These are phyloP conservation scores for Candoia aspera DNA, from an alignment of 2,113 vertebrate genomes.

Conservation along the genomic window DNA sequence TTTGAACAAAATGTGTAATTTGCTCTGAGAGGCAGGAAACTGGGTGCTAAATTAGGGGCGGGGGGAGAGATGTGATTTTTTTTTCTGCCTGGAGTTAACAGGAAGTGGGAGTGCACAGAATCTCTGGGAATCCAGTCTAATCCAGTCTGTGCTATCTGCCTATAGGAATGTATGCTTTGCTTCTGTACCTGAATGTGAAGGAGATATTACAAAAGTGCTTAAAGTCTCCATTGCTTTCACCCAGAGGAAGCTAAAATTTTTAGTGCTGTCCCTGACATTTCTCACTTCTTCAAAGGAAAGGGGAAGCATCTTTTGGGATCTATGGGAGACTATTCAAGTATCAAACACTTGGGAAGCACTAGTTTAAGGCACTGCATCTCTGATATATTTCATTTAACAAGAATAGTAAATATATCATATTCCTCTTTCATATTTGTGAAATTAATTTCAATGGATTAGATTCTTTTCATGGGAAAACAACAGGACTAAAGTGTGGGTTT, in stretches of 20 bases:
- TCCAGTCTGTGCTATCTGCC: no score
- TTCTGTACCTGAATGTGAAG: not conserved
- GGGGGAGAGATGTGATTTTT: not conserved
- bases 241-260: not conserved
- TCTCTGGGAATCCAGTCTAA: not conserved
- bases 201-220: not conserved
- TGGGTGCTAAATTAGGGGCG: not conserved
- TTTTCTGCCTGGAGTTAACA: not conserved
- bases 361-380: not conserved
- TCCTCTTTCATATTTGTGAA: not conserved
- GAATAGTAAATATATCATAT: not conserved
- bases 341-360: not conserved
- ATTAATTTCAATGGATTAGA: conserved; percentile 17
- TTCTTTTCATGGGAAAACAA: conserved; percentile 48
- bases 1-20: not conserved
- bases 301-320: not conserved
- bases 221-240: not conserved
- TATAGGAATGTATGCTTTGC: not conserved
- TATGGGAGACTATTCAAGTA: not conserved
- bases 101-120: not conserved
- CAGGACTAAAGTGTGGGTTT: conserved; percentile 52
- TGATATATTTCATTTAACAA: not conserved
- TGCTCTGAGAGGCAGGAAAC: not conserved
- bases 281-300: not conserved
- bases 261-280: not conserved